phyloP scores from a whole-genome alignment of 2,888 invertebrate species.

The Leptarthrus brevirostris region DNA sequence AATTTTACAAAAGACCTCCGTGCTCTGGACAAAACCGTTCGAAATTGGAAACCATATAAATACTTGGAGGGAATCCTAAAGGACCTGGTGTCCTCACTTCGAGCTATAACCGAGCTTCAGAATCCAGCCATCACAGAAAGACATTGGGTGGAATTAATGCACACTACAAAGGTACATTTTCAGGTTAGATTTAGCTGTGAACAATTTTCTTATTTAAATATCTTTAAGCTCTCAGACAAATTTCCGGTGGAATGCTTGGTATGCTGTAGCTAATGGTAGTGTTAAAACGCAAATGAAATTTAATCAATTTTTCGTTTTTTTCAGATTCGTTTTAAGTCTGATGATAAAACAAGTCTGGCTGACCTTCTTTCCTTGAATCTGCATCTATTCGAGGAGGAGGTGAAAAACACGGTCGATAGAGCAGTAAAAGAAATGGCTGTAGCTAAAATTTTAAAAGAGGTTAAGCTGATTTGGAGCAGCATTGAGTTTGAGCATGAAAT shows the following conservation, averaged over 20 bases:
- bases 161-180: conserved; percentile 81
- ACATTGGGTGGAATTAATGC: conserved; percentile 95
- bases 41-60: conserved; percentile 81
- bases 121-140: conserved; percentile 94
- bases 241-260: conserved; percentile 59
- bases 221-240: conserved; percentile 57
- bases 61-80: conserved; percentile 84
- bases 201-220: conserved; percentile 39
- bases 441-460: conserved; percentile 91
- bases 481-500: conserved; percentile 84
- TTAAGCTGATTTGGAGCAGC: conserved; percentile 82
- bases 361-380: conserved; percentile 88
- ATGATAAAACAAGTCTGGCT: conserved; percentile 80
- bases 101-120: conserved; percentile 93
- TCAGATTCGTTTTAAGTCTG: conserved; percentile 59
- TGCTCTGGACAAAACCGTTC: conserved; percentile 82
- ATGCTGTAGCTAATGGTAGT: conserved; percentile 11
- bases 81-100: conserved; percentile 91
- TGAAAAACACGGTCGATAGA: conserved; percentile 94
- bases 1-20: conserved; percentile 87
- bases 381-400: conserved; percentile 94
- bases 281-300: conserved; percentile 9
- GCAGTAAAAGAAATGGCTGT: conserved; percentile 95
- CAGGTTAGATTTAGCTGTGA: neutral
- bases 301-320: conserved; percentile 1